Conservation (phyloP, 2,113 vertebrate species). For the Cyanocitta stelleri region DNA sequence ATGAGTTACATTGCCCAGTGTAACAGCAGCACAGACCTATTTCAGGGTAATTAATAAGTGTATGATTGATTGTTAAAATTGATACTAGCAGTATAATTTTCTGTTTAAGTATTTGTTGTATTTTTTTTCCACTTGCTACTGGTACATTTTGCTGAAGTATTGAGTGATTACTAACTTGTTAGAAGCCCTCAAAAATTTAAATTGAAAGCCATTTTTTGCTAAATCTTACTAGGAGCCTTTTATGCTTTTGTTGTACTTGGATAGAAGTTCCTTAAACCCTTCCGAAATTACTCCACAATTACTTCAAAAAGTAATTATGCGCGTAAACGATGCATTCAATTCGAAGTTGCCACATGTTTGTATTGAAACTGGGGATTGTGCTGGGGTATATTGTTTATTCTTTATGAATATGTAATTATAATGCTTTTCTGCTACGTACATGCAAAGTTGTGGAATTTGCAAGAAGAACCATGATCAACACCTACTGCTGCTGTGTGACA, state of each 20-base stretch:
- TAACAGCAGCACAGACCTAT: background rate
- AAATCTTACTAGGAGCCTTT: background rate
- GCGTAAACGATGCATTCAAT: background rate
- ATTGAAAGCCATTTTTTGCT: background rate
- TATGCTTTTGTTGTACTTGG: background rate
- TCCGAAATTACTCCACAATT: background rate
- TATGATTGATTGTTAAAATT: background rate
- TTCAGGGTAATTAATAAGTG: background rate
- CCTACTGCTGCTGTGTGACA: constrained; percentile 92
- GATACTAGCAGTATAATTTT: background rate
- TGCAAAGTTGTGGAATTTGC: constrained; percentile 92
- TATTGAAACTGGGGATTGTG: background rate
- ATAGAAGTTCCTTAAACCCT: background rate
- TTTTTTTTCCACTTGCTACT: background rate
- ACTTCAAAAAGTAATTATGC: background rate
- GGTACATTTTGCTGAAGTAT: background rate
- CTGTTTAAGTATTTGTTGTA: background rate
- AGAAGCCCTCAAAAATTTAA: background rate
- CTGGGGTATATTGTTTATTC: background rate
- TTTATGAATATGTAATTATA: constrained; percentile 5
- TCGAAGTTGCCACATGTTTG: background rate
- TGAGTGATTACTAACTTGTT: background rate
- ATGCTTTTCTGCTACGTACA: constrained; percentile 34
- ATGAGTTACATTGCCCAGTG: background rate
- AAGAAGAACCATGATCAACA: constrained; percentile 99